Base-by-base conservation (phyloP, 2,888 invertebrate species). In the Pyralis farinalis region DNA sequence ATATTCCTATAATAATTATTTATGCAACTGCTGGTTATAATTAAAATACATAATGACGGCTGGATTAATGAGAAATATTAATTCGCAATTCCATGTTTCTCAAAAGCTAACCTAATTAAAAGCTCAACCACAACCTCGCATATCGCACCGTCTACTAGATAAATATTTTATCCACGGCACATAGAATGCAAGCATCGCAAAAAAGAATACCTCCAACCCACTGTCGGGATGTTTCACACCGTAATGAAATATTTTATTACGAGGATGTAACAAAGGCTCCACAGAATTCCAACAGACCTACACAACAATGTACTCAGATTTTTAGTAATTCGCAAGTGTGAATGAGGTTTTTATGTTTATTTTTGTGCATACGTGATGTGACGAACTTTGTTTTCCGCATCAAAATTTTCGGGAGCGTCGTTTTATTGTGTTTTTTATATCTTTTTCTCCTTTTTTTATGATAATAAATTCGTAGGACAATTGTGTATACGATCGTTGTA, bases 181-280 rank as follows among this genome's bases (percentile, higher is more conserved):
- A 16, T n/a, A 21, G 21, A 21, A 21, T 21, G 21, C 25, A 25
- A 25, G 25, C 25, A 25, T 25, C 3, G n/a, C 25, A 25, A 25
- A 25, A 25, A 25, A 25, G 25, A 25, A 25, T 25, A 25, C 25
- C 25, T 25, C 25, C 8, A 7, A n/a, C 25, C 25, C 25, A 25
- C 1, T n/a, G 25, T n/a, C 8, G 7, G 65, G 65, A 71, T 69
- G 70, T 68, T 75, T 68, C 72, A 63, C 72, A 71, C 71, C 65
- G 73, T 81, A 82, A 83, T 81, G 80, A 83, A 81, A 82, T 82
- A 82, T 82, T 82, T 83, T 83, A 82, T 78, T 77, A 66, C 74
- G 63, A 25, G 63, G 51, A 51, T 53, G 62, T 63, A 68, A 76
- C 77, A 72, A 75, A 79, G 69, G 71, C 68, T 55, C 47, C 55